Base-by-base conservation (phyloP, 2,113 vertebrate genomes). In the Nipponia nippon region DNA sequence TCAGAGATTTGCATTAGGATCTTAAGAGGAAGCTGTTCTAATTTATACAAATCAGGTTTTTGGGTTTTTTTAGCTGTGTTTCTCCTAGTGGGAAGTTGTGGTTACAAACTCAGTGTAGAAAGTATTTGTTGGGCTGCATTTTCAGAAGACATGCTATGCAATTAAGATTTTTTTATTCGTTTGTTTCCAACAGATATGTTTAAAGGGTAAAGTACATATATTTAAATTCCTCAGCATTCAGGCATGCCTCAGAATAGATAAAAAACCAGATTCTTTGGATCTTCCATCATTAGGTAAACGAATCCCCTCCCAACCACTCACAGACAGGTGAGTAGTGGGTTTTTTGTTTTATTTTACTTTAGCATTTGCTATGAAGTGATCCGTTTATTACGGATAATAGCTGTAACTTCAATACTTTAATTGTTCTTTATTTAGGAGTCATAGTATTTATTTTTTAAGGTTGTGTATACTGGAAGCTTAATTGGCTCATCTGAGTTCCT, bases 221-320 rank as follows among this genome's bases (percentile, higher is more conserved):
- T 99, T 99, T 98, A 99, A 99, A 98, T 99, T 99, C 97, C 98
- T 99, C 97, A 99, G 99, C 97, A 99, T 99, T 72, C 99, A 99
- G 96, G 99, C 99, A 1, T 98, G 98, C 71, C 99, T 99, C 95
- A 98, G 99, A 97, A 98, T 98, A 97, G 99, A 99, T 95, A 99
- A 99, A 96, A 99, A 99, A 94, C 99, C 99, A 11, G 99, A 99
- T 97, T 99, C 99, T n/a, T 96, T 99, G 92, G 99, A 99, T 97
- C 98, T 99, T 65, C 99, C 99, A 2, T 98, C 99, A 6, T 95
- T 99, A 72, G 98, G 98, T 84, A 99, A 99, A 97, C 98, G 99
- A 75, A 98, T 99, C 77, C 98, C 99, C 53, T 99, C 98, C 29
- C 99, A 99, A 95, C 99, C 99, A 29, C 99, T 99, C 22, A 99